Conservation (phyloP, 2,888 invertebrate genomes). For the Lasiommata megera region DNA sequence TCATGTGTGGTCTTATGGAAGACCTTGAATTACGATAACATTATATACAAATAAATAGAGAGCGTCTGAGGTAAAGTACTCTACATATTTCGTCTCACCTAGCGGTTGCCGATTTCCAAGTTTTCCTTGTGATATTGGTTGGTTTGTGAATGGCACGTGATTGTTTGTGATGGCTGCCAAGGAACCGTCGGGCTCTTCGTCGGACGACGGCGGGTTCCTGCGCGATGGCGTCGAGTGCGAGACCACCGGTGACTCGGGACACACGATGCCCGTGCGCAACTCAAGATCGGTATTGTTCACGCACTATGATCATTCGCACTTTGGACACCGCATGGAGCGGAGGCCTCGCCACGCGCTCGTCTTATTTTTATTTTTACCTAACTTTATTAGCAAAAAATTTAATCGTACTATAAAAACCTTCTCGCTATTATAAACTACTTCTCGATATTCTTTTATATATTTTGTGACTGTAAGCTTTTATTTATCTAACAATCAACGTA, state of each 20-base stretch:
- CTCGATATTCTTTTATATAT: too few relatives aligned
- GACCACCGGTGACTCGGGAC: constrained; percentile 62
- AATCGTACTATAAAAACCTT: not conserved
- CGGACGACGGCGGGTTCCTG: constrained; percentile 79
- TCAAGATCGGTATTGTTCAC: constrained; percentile 71
- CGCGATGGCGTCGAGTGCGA: constrained; percentile 60
- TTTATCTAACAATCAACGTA: too few relatives aligned
- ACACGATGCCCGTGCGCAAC: constrained; percentile 80
- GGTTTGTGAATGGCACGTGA: constrained; percentile 54
- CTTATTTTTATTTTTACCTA: not conserved
- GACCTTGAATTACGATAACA: not conserved
- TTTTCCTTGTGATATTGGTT: constrained; percentile 51
- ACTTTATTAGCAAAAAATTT: not conserved
- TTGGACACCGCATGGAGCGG: constrained; percentile 40
- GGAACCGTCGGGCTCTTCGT: constrained; percentile 78
- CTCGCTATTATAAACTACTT: too few relatives aligned
- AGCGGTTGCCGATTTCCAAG: constrained; percentile 19
- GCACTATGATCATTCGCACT: constrained; percentile 44
- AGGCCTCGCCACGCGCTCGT: constrained; percentile 27
- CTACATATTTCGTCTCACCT: not conserved
- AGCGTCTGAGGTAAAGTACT: too few relatives aligned
- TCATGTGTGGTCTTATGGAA: not conserved
- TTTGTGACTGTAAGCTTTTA: too few relatives aligned
- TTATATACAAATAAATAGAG: not conserved
- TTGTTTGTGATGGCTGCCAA: constrained; percentile 65